A percentile compares a stretch with the other conserved stretches of the same genome.
These are phyloP conservation scores for Nycteola revayana DNA, from an alignment of 2,888 invertebrate species.

Conservation along the genomic window DNA sequence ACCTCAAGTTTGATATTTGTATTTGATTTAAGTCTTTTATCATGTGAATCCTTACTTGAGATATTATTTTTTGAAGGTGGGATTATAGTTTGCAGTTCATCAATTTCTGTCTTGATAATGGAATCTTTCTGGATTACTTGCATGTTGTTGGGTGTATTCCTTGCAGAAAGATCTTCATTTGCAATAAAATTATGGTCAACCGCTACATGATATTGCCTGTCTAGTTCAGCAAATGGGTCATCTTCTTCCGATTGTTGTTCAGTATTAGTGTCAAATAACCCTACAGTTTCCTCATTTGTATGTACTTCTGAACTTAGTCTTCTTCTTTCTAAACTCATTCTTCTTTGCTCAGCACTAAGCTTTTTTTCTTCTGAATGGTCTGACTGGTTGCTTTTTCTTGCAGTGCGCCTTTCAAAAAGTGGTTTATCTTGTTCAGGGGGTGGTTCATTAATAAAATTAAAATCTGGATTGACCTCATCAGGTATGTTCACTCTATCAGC, in stretches of 20 bases:
- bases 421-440: constrained; percentile 25
- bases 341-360: constrained; percentile 18
- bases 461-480: constrained; percentile 12
- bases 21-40: background rate
- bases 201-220: constrained; percentile 73
- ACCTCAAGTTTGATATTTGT: constrained; percentile 22
- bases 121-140: no score
- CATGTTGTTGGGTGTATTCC: constrained; percentile 10
- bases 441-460: constrained; percentile 22
- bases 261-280: constrained; percentile 54
- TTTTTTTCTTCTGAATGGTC: background rate
- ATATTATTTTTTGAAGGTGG: constrained; percentile 37
- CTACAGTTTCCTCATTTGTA: constrained; percentile 32
- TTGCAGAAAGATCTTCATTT: constrained; percentile 43
- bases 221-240: constrained; percentile 71
- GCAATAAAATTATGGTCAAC: constrained; percentile 71
- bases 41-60: constrained; percentile 6
- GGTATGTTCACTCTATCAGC: constrained; percentile 20
- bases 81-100: constrained; percentile 40
- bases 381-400: constrained; percentile 27
- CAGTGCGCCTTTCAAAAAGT: constrained; percentile 48
- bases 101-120: constrained; percentile 46
- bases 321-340: constrained; percentile 22
- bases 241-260: constrained; percentile 64
- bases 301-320: constrained; percentile 39